A percentile compares a stretch with the other conserved stretches of the same genome.
Evolutionary conservation across 2,888 invertebrate species (phyloP).

Genomic region (Phaedon cochleariae): DNA sequence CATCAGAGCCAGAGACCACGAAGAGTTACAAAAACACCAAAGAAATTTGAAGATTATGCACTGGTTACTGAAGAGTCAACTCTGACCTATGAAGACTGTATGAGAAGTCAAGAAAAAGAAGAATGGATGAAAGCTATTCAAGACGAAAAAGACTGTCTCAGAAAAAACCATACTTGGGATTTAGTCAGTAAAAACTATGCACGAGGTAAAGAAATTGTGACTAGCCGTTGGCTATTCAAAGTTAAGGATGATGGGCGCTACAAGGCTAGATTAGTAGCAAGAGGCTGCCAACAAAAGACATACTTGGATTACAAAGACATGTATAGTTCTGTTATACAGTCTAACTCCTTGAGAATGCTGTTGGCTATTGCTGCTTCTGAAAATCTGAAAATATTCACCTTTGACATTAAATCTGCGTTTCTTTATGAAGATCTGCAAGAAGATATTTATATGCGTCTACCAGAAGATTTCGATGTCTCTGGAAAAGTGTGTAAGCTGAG

Average conservation of each 20-base stretch:
- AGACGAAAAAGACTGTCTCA: slow-evolving; percentile 40
- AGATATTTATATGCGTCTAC: not conserved
- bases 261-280: slow-evolving; percentile 38
- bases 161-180: slow-evolving; percentile 37
- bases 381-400: not conserved
- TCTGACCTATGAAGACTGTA: slow-evolving; percentile 13
- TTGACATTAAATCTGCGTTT: slow-evolving; percentile 13
- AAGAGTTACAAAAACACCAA: slow-evolving; percentile 11
- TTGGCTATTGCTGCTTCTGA: slow-evolving; percentile 13
- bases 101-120: slow-evolving; percentile 3
- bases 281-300: slow-evolving; percentile 34
- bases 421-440: slow-evolving; percentile 4
- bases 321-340: slow-evolving; percentile 21
- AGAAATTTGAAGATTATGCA: slow-evolving; percentile 13
- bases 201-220: slow-evolving; percentile 30
- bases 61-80: no score
- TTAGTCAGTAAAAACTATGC: slow-evolving; percentile 26
- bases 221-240: slow-evolving; percentile 41
- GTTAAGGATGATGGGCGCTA: no score
- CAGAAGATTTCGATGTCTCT: not conserved
- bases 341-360: slow-evolving; percentile 18
- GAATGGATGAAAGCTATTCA: slow-evolving; percentile 30
- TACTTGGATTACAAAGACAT: slow-evolving; percentile 21
- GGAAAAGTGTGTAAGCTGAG: slow-evolving; percentile 2
- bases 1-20: not conserved